Evolutionary conservation across 2,113 vertebrate genomes (phyloP).

Genomic region (Callaeas wilsoni): DNA sequence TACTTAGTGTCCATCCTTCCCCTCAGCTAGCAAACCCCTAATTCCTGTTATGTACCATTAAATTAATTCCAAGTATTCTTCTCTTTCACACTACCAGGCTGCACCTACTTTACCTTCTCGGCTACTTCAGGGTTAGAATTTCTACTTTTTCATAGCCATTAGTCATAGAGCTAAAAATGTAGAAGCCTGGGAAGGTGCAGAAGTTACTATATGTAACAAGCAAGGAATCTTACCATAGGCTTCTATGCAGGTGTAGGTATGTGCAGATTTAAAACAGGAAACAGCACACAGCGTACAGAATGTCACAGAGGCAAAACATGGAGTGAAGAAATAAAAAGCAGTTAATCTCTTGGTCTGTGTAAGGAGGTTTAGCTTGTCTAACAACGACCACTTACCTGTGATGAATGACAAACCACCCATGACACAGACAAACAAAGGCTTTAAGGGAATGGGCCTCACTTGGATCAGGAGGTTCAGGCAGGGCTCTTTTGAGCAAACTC

Average conservation of each 20-base stretch:
- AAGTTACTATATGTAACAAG: conserved; percentile 5
- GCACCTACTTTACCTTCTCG: neutral
- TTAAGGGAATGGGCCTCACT: neutral
- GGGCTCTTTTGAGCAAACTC: neutral
- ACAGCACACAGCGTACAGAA: conserved; percentile 52
- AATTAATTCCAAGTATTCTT: neutral
- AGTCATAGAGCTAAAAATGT: neutral
- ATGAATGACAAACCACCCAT: neutral
- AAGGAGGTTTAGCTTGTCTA: conserved; percentile 17
- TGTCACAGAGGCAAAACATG: conserved; percentile 62
- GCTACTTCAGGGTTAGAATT: neutral
- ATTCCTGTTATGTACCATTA: neutral
- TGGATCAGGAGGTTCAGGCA: neutral
- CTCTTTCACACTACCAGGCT: neutral
- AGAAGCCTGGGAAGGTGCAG: conserved; percentile 3
- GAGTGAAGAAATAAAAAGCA: conserved; percentile 60
- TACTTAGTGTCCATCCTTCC: neutral
- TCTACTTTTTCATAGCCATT: neutral
- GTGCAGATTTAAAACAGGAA: conserved; percentile 52
- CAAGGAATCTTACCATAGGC: conserved; percentile 50
- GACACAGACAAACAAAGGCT: neutral
- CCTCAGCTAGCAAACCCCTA: neutral
- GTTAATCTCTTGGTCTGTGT: conserved; percentile 35
- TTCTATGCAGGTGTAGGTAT: conserved; percentile 46
- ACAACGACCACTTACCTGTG: conserved; percentile 12